phyloP scores from a whole-genome alignment of 2,113 vertebrate species.

The Ochotona curzoniae region DNA sequence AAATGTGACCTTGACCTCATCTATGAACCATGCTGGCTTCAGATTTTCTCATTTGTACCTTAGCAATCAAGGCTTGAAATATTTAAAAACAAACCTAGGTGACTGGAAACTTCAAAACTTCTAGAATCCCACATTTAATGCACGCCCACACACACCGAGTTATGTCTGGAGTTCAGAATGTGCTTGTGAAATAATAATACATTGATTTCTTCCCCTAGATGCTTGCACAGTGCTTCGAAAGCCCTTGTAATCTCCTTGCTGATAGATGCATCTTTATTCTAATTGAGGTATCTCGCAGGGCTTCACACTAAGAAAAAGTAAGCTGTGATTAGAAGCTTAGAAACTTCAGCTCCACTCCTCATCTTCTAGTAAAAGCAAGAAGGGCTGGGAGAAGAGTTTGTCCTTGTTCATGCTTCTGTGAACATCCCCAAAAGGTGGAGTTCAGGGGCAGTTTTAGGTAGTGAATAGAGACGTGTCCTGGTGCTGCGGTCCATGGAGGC shows the following conservation, averaged over 20 bases:
- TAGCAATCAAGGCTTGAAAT: slow-evolving; percentile 21
- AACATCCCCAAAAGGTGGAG: background rate
- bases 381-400: background rate
- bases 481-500: background rate
- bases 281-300: background rate
- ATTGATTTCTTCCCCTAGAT: background rate
- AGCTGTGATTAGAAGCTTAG: background rate
- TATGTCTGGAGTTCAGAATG: slow-evolving; percentile 13
- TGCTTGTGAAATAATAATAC: background rate
- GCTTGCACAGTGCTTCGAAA: background rate
- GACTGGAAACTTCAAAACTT: slow-evolving; percentile 7
- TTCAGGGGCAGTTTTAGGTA: background rate
- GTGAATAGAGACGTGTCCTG: background rate
- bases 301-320: background rate
- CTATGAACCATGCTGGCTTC: slow-evolving; percentile 1
- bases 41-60: slow-evolving; percentile 41
- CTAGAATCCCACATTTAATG: background rate
- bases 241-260: background rate
- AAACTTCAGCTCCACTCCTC: background rate
- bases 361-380: background rate
- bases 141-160: background rate
- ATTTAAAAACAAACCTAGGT: slow-evolving; percentile 13
- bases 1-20: slow-evolving; percentile 40
- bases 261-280: background rate
- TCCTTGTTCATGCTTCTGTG: background rate